Evolutionary conservation across 2,888 invertebrate species (phyloP).

Genomic region (Acanthosepion lycidas): DNA sequence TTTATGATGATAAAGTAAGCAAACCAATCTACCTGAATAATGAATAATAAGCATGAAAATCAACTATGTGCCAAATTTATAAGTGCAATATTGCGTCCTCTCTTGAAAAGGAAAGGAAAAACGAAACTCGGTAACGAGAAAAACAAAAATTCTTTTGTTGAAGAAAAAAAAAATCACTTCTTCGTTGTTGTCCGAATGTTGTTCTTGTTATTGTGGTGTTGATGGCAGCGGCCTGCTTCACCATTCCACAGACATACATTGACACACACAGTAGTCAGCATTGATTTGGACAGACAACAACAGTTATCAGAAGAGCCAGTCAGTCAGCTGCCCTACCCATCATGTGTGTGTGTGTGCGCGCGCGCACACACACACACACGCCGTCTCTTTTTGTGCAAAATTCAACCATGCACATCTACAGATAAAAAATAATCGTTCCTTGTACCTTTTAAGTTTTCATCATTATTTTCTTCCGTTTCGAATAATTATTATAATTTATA

Average conservation of each 20-base stretch:
- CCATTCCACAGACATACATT: background rate
- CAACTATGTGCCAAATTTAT: background rate
- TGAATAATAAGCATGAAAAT: background rate
- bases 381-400: no score
- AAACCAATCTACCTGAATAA: background rate
- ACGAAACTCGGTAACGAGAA: no score
- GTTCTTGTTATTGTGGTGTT: background rate
- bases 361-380: background rate
- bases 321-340: background rate
- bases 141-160: background rate
- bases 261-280: background rate
- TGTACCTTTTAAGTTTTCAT: no score
- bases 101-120: background rate
- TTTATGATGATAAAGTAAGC: background rate
- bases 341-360: background rate
- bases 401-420: no score
- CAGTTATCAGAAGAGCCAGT: background rate
- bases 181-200: background rate
- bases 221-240: background rate
- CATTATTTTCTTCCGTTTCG: no score
- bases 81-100: background rate
- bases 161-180: background rate
- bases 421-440: no score
- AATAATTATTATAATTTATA: no score
- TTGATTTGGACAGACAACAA: constrained; percentile 12